phyloP scores from a whole-genome alignment of 2,888 invertebrate species.

The Biston stratarius region DNA sequence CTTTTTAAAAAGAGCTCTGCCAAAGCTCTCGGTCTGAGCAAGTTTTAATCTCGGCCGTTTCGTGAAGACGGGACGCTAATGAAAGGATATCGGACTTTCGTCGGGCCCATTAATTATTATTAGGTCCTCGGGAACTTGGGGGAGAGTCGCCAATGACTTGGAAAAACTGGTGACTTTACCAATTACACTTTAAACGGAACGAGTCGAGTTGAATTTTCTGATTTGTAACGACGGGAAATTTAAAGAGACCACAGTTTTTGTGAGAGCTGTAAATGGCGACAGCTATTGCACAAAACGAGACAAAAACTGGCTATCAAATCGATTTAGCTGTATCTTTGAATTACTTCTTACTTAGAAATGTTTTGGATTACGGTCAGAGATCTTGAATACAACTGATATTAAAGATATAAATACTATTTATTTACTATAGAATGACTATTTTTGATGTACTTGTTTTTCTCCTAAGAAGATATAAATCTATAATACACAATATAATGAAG shows the following conservation, averaged over 20 bases:
- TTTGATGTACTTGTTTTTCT: too few relatives aligned
- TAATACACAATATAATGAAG: background rate
- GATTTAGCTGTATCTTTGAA: constrained; percentile 2
- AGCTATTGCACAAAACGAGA: constrained; percentile 15
- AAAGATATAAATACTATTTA: background rate
- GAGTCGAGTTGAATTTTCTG: constrained; percentile 59
- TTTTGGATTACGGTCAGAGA: background rate
- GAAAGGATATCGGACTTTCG: constrained; percentile 85
- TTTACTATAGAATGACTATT: too few relatives aligned
- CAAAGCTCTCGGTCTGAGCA: constrained; percentile 69
- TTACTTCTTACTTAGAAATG: background rate
- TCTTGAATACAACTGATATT: background rate
- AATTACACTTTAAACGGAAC: constrained; percentile 71
- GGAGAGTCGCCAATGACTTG: constrained; percentile 76
- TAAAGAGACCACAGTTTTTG: constrained; percentile 22
- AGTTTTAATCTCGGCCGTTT: constrained; percentile 82
- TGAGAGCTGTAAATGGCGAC: constrained; percentile 14
- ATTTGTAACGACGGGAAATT: constrained; percentile 46
- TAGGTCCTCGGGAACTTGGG: constrained; percentile 74
- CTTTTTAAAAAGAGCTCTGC: constrained; percentile 67
- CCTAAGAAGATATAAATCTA: too few relatives aligned
- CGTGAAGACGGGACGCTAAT: constrained; percentile 76
- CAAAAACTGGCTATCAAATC: constrained; percentile 7
- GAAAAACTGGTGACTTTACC: constrained; percentile 77
- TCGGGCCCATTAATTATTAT: constrained; percentile 84